Percentiles rank a stretch among this genome's conserved stretches.
phyloP scores from a whole-genome alignment of 2,113 vertebrate genomes.

The Oophaga pumilio region DNA sequence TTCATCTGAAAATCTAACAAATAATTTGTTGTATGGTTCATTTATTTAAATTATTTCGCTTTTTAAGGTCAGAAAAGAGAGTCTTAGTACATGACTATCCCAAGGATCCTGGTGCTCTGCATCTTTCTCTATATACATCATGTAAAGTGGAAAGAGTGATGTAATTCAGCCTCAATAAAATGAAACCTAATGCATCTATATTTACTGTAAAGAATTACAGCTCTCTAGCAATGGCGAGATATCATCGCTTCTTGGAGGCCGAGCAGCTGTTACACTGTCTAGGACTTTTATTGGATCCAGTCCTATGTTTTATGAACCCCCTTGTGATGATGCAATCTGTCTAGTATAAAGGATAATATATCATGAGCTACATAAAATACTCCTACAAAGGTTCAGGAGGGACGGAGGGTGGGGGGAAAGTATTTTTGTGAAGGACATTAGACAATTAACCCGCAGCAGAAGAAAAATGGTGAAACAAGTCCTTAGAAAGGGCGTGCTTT shows the following conservation, averaged over 20 bases:
- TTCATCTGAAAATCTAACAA: neutral
- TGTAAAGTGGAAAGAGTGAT: constrained; percentile 17
- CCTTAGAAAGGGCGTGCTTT: neutral
- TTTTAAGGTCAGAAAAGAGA: neutral
- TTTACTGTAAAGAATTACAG: constrained; percentile 32
- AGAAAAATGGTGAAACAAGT: neutral
- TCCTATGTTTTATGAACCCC: constrained; percentile 10
- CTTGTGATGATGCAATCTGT: constrained; percentile 26
- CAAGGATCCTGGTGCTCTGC: neutral
- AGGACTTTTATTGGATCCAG: constrained; percentile 31
- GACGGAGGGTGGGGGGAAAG: neutral
- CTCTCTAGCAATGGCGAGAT: constrained; percentile 26
- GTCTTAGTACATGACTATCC: neutral
- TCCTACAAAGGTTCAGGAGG: neutral
- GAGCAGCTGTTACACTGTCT: constrained; percentile 39
- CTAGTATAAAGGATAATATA: constrained; percentile 7
- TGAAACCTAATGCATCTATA: constrained; percentile 44
- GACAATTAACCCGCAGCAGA: neutral
- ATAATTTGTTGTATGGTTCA: neutral
- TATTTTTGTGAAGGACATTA: neutral
- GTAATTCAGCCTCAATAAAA: constrained; percentile 8
- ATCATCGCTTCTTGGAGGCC: neutral
- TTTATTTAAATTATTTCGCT: neutral
- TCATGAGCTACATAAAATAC: constrained; percentile 4
- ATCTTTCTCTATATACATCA: neutral